A percentile compares a stretch with the other conserved stretches of the same genome.
phyloP scores from a whole-genome alignment of 2,797 vertebrate genomes.

The Schizopygopsis malacanthus region DNA sequence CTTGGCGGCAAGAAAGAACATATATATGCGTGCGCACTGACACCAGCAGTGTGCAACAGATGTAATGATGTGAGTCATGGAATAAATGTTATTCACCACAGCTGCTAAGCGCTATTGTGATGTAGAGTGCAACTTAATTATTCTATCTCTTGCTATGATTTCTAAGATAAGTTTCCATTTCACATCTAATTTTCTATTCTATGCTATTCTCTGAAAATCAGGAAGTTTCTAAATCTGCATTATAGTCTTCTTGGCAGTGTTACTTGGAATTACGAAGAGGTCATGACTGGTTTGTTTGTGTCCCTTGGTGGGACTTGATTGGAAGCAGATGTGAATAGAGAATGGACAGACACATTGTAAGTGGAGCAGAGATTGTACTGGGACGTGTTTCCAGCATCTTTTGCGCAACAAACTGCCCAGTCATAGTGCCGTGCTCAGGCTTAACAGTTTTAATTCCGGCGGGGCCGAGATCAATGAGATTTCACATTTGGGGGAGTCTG shows the following conservation, averaged over 20 bases:
- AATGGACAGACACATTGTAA: constrained; percentile 3
- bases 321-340: constrained; percentile 30
- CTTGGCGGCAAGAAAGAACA: neutral
- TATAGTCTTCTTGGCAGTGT: constrained; percentile 4
- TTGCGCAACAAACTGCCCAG: constrained; percentile 1
- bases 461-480: constrained; percentile 18
- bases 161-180: constrained; percentile 7
- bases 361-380: neutral
- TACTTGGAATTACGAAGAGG: constrained; percentile 15
- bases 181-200: neutral
- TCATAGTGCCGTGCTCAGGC: neutral
- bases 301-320: constrained; percentile 20
- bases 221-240: neutral
- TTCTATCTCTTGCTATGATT: constrained; percentile 3
- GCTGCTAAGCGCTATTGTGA: constrained; percentile 4
- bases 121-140: constrained; percentile 17
- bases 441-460: constrained; percentile 9
- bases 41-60: constrained; percentile 9
- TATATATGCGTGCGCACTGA: neutral
- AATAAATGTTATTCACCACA: constrained; percentile 20
- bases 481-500: neutral
- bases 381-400: constrained; percentile 23
- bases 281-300: constrained; percentile 22
- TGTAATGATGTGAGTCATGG: constrained; percentile 11
- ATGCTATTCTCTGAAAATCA: constrained; percentile 15